phyloP scores from a whole-genome alignment of 2,113 vertebrate genomes.

The Dolichallabes microphthalmus region DNA sequence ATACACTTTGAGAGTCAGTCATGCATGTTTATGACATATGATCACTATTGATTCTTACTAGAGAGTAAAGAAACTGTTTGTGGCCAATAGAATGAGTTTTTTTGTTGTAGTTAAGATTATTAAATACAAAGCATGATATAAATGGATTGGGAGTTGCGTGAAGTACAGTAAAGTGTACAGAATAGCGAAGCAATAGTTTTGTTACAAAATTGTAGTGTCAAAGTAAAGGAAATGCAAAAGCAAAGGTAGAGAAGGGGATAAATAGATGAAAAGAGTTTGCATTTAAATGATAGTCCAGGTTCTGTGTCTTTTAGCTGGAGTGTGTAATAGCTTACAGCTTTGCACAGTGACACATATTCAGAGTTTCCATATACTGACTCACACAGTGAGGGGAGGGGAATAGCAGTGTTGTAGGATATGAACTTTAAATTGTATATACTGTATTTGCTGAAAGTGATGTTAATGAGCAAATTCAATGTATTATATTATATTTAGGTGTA shows the following conservation, averaged over 20 bases:
- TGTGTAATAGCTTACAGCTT: conserved; percentile 70
- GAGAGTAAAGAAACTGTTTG: neutral
- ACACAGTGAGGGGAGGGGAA: conserved; percentile 25
- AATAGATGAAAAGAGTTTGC: conserved; percentile 5
- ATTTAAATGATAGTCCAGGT: conserved; percentile 36
- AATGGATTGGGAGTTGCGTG: neutral
- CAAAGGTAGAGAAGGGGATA: neutral
- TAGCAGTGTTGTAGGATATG: neutral
- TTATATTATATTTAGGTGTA: neutral
- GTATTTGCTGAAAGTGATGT: neutral
- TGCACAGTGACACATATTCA: conserved; percentile 69
- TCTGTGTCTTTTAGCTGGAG: conserved; percentile 57
- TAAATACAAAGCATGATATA: neutral
- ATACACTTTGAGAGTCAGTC: neutral
- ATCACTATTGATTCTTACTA: neutral
- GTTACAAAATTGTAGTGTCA: neutral
- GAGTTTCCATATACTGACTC: conserved; percentile 71
- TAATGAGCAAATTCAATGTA: neutral
- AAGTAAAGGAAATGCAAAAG: conserved; percentile 6
- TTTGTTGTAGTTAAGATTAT: neutral
- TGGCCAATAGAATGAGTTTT: neutral
- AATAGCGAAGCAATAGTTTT: neutral
- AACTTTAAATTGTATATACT: neutral
- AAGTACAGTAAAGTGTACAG: neutral
- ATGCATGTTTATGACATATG: neutral